Base-by-base conservation (phyloP, 1,140 invertebrate species). In the Drosophila carrolli region DNA sequence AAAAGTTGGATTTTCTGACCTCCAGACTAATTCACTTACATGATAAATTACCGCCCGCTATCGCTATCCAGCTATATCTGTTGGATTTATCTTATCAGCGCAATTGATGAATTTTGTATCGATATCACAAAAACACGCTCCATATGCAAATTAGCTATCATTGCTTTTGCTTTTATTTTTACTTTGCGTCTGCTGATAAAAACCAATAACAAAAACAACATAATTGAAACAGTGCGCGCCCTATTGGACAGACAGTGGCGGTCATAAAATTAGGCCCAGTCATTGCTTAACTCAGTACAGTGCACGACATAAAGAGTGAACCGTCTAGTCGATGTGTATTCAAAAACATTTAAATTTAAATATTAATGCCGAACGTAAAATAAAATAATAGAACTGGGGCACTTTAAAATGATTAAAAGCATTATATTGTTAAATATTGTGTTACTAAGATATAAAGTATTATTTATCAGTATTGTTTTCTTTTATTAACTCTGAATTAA, bases 71-170 rank as follows among this genome's bases (percentile, higher is more conserved):
- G 53, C 51, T 53, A 71, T 85, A 84, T 71, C 59, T 59, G 44
- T 10, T 23, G 19, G 70, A 35, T 35, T 75, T 83, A 78, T 57
- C 51, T 54, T 68, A 68, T 54, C 48, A 82, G 50, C 13, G 53
- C 54, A 51, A 67, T 78, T 81, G 81, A 85, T 86, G 82, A 78
- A 67, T 78, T 65, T 71, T 53, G 44, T 47, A 38, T 70, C 27
- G 53, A 46, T 57, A 57, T 66, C 38, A 19, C 29, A 46, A 58
- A 46, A 58, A 71, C 47, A 83, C 80, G 56, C 75, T 75, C 84
- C 84, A 88, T 88, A 88, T 88, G 84, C 74, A 88, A 88, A 88
- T 89, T 89, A 78, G 57, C 56, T 76, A 80, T 66, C 81, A 66
- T 47, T 75, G 41, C 44, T 61, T 71, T 62, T 78, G 47, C 47